Evolutionary conservation across 2,113 vertebrate species (phyloP).

Genomic region (Argyrosomus japonicus): DNA sequence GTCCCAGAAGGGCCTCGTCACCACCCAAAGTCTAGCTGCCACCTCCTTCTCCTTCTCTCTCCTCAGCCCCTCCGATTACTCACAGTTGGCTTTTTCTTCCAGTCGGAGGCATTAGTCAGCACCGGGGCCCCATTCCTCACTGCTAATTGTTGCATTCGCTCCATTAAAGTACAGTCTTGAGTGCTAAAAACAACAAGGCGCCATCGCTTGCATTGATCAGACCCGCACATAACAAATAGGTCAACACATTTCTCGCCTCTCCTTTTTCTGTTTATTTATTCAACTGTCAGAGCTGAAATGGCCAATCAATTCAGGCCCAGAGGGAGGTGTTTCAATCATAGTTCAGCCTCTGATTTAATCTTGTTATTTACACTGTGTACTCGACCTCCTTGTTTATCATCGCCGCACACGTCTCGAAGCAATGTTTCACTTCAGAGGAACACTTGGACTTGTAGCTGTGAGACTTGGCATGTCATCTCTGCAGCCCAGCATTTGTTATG

Average conservation of each 20-base stretch:
- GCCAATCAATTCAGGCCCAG: slow-evolving; percentile 48
- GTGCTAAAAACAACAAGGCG: slow-evolving; percentile 24
- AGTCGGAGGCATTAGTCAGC: slow-evolving; percentile 46
- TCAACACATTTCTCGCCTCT: slow-evolving; percentile 11
- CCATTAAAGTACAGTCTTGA: slow-evolving; percentile 12
- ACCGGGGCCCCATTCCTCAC: slow-evolving; percentile 43
- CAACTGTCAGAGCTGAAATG: slow-evolving; percentile 30
- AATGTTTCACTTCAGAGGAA: slow-evolving; percentile 30
- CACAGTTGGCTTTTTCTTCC: slow-evolving; percentile 28
- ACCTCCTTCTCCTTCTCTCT: not conserved
- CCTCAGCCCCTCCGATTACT: slow-evolving; percentile 25
- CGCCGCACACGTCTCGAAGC: not conserved
- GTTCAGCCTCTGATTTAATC: slow-evolving; percentile 32
- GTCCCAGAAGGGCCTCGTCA: slow-evolving; percentile 29
- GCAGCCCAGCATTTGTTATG: slow-evolving; percentile 32
- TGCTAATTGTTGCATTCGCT: slow-evolving; percentile 52
- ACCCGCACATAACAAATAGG: slow-evolving; percentile 13
- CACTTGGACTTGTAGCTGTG: slow-evolving; percentile 7
- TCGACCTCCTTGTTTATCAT: slow-evolving; percentile 31
- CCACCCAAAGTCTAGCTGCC: slow-evolving; percentile 15
- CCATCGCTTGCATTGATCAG: slow-evolving; percentile 26
- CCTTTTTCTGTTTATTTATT: slow-evolving; percentile 37
- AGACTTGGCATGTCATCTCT: slow-evolving; percentile 32
- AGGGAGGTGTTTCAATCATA: slow-evolving; percentile 49
- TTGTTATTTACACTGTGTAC: slow-evolving; percentile 39